Percentiles rank a stretch among this genome's conserved stretches.
phyloP scores from a whole-genome alignment of 2,888 invertebrate genomes.

The Nephrotoma flavescens region DNA sequence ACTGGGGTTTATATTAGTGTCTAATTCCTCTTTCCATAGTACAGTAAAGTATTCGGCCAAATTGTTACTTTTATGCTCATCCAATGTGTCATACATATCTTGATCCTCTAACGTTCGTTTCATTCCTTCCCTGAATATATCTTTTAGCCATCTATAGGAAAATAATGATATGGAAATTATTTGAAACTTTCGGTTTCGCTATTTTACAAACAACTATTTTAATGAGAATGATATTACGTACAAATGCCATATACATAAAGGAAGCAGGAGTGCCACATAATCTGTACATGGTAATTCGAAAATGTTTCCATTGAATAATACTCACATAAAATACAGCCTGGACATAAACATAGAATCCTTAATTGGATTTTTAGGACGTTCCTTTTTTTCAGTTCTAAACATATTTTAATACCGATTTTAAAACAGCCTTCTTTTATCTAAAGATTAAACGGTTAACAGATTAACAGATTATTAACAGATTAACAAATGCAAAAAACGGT shows the following conservation, averaged over 20 bases:
- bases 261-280: no score
- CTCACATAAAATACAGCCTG: background rate
- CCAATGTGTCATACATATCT: constrained; percentile 40
- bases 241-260: no score
- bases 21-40: constrained; percentile 30
- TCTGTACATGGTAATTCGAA: no score
- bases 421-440: no score
- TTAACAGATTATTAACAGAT: no score
- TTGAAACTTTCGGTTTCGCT: no score
- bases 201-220: no score
- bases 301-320: background rate
- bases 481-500: no score
- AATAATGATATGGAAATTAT: no score
- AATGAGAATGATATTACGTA: no score
- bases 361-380: background rate
- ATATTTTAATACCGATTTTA: background rate
- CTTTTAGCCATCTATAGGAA: constrained; percentile 29
- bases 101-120: constrained; percentile 35
- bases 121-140: constrained; percentile 35
- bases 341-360: background rate
- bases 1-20: constrained; percentile 29
- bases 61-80: constrained; percentile 34
- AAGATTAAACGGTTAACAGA: no score
- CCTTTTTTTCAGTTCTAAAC: background rate
- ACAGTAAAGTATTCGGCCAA: constrained; percentile 32